A percentile compares a stretch with the other conserved stretches of the same genome.
These are phyloP conservation scores for Heliornis fulica DNA, from an alignment of 2,113 vertebrate species.

Conservation along the genomic window DNA sequence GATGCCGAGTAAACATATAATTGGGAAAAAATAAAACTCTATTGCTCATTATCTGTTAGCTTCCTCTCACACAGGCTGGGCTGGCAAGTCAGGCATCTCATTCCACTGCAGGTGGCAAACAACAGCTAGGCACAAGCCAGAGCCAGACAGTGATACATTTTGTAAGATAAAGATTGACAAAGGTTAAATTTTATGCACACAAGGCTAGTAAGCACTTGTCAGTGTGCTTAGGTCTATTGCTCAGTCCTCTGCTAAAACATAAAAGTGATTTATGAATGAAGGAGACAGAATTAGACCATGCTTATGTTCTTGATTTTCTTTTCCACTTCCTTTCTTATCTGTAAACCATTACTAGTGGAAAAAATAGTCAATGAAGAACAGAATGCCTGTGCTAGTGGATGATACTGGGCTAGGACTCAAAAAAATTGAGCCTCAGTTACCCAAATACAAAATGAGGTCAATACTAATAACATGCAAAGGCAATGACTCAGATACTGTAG, in stretches of 20 bases:
- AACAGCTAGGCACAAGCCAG: background rate
- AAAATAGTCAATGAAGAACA: background rate
- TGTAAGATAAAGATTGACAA: background rate
- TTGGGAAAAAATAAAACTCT: constrained; percentile 11
- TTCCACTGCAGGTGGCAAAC: constrained; percentile 20
- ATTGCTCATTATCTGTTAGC: background rate
- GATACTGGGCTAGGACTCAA: background rate
- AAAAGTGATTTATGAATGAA: background rate
- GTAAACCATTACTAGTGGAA: background rate
- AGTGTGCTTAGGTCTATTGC: background rate
- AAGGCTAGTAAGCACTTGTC: background rate
- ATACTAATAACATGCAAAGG: background rate
- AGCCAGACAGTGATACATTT: background rate
- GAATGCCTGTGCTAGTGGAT: background rate
- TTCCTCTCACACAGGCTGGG: background rate
- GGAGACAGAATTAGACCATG: background rate
- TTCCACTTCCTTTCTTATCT: background rate
- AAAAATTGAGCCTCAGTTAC: background rate
- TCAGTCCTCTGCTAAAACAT: background rate
- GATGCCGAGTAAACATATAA: constrained; percentile 46
- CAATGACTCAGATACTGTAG: background rate
- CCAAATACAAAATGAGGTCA: background rate
- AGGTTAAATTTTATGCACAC: background rate
- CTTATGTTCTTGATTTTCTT: background rate
- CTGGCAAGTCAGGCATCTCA: constrained; percentile 4